phyloP scores from a whole-genome alignment of 2,113 vertebrate genomes.

The Stigmatopora nigra region DNA sequence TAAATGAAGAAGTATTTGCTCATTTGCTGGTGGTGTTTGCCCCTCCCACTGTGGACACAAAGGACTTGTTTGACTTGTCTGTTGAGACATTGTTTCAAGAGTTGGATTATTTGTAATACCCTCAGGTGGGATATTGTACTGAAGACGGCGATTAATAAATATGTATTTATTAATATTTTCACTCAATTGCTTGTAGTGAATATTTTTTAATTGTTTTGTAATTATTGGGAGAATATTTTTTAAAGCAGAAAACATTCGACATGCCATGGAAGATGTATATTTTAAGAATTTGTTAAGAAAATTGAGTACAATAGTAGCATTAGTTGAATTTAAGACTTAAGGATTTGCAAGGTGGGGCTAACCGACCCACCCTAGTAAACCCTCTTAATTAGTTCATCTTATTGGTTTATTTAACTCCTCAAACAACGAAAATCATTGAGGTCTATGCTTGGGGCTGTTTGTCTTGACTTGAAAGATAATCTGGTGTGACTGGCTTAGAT shows the following conservation, averaged over 20 bases:
- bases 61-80: conserved; percentile 14
- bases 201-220: too few relatives aligned
- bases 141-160: conserved; percentile 50
- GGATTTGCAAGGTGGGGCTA: neutral
- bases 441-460: neutral
- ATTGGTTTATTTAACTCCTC: neutral
- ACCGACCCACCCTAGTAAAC: neutral
- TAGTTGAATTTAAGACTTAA: neutral
- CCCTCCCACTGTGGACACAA: neutral
- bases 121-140: conserved; percentile 7
- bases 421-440: conserved; percentile 1
- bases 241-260: conserved; percentile 7
- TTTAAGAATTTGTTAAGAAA: conserved; percentile 37
- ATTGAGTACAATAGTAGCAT: conserved; percentile 26
- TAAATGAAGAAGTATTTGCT: conserved; percentile 25
- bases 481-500: neutral
- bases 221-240: neutral
- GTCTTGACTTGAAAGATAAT: neutral
- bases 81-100: conserved; percentile 14
- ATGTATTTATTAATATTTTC: conserved; percentile 64
- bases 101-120: conserved; percentile 22
- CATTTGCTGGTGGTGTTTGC: conserved; percentile 11
- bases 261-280: conserved; percentile 7
- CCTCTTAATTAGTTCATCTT: neutral
- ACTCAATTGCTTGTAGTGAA: too few relatives aligned